phyloP scores from a whole-genome alignment of 2,797 vertebrate genomes.

The Myiotriccus ornatus region DNA sequence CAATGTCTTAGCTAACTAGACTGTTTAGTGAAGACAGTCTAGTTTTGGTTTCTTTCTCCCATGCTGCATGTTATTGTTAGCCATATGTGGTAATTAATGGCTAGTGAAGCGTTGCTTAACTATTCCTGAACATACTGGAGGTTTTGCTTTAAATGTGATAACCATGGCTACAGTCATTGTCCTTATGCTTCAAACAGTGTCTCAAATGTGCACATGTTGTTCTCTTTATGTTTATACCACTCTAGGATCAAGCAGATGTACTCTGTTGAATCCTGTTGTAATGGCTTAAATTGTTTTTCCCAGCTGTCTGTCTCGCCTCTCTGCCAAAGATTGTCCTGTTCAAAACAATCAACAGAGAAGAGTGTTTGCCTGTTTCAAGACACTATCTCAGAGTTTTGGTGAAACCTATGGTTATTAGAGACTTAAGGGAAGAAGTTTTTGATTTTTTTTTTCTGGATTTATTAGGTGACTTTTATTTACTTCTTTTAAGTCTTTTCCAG shows the following conservation, averaged over 20 bases:
- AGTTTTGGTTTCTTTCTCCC: background rate
- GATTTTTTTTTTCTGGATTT: background rate
- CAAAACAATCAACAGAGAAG: background rate
- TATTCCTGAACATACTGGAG: background rate
- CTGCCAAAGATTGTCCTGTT: background rate
- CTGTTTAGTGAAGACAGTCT: background rate
- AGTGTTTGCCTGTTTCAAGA: background rate
- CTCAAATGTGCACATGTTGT: background rate
- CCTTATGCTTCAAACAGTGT: background rate
- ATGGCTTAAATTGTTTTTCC: background rate
- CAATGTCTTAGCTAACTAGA: background rate
- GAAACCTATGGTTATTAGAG: background rate
- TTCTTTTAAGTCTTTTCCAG: background rate
- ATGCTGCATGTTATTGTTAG: background rate
- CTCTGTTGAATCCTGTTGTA: background rate
- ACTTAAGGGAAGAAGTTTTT: background rate
- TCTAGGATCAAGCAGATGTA: background rate
- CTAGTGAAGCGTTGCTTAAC: background rate
- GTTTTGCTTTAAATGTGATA: slow-evolving; percentile 15
- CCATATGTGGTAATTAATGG: background rate
- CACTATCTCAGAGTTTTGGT: background rate
- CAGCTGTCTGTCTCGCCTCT: background rate
- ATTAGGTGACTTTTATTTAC: background rate
- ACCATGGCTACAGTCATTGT: background rate
- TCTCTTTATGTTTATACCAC: background rate